A percentile compares a stretch with the other conserved stretches of the same genome.
Evolutionary conservation across 1,140 invertebrate genomes (phyloP).

Genomic region (Aphidius gifuensis): DNA sequence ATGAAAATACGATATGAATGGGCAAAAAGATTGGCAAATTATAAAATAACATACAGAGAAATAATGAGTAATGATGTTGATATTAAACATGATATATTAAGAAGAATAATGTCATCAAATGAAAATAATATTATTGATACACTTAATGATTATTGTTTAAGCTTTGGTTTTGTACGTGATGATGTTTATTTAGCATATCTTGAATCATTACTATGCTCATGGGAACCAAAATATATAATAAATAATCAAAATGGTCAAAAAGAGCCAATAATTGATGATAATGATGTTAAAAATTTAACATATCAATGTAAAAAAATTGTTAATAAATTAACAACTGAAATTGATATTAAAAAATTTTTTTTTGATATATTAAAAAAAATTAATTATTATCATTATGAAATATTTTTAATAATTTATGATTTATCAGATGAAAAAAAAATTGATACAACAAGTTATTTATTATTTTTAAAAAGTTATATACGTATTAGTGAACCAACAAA

Average conservation of each 20-base stretch:
- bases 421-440: constrained; percentile 35
- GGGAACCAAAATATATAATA: constrained; percentile 38
- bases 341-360: constrained; percentile 31
- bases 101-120: constrained; percentile 36
- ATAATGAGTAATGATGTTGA: constrained; percentile 36
- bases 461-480: constrained; percentile 43
- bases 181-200: constrained; percentile 47
- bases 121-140: constrained; percentile 34
- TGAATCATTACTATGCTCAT: constrained; percentile 40
- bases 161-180: constrained; percentile 43
- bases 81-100: constrained; percentile 38
- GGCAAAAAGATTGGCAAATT: constrained; percentile 35
- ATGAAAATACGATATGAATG: constrained; percentile 37
- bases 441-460: constrained; percentile 36
- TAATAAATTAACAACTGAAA: constrained; percentile 36
- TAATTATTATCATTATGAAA: constrained; percentile 53
- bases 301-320: constrained; percentile 36
- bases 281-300: constrained; percentile 34
- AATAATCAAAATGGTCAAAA: constrained; percentile 25
- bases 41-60: constrained; percentile 40
- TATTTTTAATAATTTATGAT: constrained; percentile 47
- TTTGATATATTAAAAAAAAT: constrained; percentile 28
- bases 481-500: constrained; percentile 38
- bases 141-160: constrained; percentile 42
- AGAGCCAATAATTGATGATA: constrained; percentile 33